phyloP scores from a whole-genome alignment of 2,888 invertebrate species.

The Perizoma flavofasciatum region DNA sequence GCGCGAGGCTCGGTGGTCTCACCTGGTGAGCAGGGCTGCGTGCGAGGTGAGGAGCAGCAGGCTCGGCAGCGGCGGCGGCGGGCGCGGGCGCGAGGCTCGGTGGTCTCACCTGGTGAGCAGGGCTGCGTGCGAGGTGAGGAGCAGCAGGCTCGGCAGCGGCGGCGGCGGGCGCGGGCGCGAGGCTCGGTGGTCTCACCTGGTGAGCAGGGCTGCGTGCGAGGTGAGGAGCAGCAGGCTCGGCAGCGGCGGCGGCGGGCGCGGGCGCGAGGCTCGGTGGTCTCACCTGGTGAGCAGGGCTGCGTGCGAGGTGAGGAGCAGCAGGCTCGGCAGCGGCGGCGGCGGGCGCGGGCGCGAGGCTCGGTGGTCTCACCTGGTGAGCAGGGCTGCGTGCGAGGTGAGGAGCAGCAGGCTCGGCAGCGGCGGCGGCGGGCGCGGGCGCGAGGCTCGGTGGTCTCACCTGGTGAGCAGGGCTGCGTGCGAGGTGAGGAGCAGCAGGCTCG shows the following conservation, averaged over 20 bases:
- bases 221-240: slow-evolving; percentile 84
- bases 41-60: slow-evolving; percentile 84
- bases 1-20: slow-evolving; percentile 84
- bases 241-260: slow-evolving; percentile 82
- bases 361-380: slow-evolving; percentile 85
- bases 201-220: slow-evolving; percentile 58
- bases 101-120: slow-evolving; percentile 85
- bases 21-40: slow-evolving; percentile 87
- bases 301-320: slow-evolving; percentile 87
- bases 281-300: no score
- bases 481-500: slow-evolving; percentile 84
- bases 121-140: slow-evolving; percentile 84
- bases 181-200: slow-evolving; percentile 44
- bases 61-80: slow-evolving; percentile 68
- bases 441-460: slow-evolving; percentile 86
- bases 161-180: slow-evolving; percentile 39
- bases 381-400: slow-evolving; percentile 83
- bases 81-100: slow-evolving; percentile 83
- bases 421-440: slow-evolving; percentile 68
- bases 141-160: slow-evolving; percentile 75
- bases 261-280: no score
- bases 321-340: no score
- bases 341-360: slow-evolving; percentile 87
- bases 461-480: slow-evolving; percentile 85
- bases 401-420: slow-evolving; percentile 79